phyloP scores from a whole-genome alignment of 2,888 invertebrate genomes.

The Polydesmus complanatus region DNA sequence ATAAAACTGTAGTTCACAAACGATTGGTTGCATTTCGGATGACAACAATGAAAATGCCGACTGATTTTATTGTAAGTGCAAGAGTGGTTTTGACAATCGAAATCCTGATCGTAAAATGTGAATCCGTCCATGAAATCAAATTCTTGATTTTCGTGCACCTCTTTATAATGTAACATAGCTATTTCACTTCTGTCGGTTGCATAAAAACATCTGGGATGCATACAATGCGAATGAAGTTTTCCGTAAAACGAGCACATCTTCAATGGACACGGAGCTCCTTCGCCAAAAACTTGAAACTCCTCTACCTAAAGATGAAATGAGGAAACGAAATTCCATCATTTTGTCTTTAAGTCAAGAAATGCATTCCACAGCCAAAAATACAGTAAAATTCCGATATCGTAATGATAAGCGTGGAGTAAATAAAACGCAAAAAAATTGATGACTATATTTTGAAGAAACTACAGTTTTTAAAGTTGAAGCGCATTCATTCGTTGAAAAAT shows the following conservation, averaged over 20 bases:
- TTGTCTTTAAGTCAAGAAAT: background rate
- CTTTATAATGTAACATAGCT: conserved; percentile 66
- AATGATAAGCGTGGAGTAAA: background rate
- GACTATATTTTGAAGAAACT: background rate
- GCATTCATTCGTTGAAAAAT: background rate
- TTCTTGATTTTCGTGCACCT: conserved; percentile 56
- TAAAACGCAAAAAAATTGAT: background rate
- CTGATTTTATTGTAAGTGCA: conserved; percentile 55
- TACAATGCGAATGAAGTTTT: conserved; percentile 72
- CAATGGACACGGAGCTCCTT: conserved; percentile 44
- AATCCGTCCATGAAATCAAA: conserved; percentile 70
- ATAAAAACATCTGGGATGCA: conserved; percentile 64
- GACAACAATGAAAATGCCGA: conserved; percentile 60
- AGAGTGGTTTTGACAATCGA: conserved; percentile 50
- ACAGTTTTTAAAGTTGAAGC: background rate
- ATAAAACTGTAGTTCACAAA: conserved; percentile 61
- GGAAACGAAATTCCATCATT: background rate
- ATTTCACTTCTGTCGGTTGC: conserved; percentile 63
- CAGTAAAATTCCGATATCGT: conserved; percentile 1
- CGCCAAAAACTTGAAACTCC: conserved; percentile 29
- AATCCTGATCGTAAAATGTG: conserved; percentile 61
- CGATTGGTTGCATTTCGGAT: conserved; percentile 53
- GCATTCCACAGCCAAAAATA: conserved; percentile 3
- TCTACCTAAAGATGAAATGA: conserved; percentile 21
- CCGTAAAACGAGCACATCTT: conserved; percentile 57